Base-by-base conservation (phyloP, 2,797 vertebrate species). In the Lutjanus campechanus region DNA sequence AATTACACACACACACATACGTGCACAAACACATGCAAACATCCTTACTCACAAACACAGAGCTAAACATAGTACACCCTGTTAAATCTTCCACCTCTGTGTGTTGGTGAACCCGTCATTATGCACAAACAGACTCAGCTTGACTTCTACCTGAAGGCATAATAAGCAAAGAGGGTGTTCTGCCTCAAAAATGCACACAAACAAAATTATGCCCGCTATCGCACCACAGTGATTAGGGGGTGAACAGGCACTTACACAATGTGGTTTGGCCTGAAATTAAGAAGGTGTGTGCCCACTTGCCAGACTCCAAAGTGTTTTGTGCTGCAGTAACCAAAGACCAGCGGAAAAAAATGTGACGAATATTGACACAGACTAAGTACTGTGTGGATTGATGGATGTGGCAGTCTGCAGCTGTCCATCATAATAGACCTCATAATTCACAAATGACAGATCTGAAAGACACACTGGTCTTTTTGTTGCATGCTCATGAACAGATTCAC, bases 231-330 rank as follows among this genome's bases (percentile, higher is more conserved):
- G 40, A 84, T 73, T n/a, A 59, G 4, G 6, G 1, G 59, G 19
- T 44, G 20, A 71, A 73, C 46, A 25, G 43, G 16, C 36, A 40
- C 51, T 66, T 64, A 50, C 7, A 69, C 12, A 65, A 49, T 47
- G 67, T 36, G 73, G 41, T 47, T 72, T 44, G 20, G 47, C 65
- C 71, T 82, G 51, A 54, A 68, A 62, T 73, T 22, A 44, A 15
- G 46, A 64, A 40, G 68, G 66, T 40, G 70, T 47, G 68, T 16
- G 17, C 17, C 25, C 46, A 67, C 19, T 67, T 71, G 40, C 20
- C 40, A 13, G 63, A 40, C 25, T 47, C 16, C 4, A 67, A 22
- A 55, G 43, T 40, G 41, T n/a, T 64, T 2, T 74, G n/a, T 20
- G 46, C 47, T 41, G 3, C 40, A 53, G 41, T 49, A 64, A 69